Conservation (phyloP, 2,888 invertebrate species). For the Drosophila imparisetae region DNA sequence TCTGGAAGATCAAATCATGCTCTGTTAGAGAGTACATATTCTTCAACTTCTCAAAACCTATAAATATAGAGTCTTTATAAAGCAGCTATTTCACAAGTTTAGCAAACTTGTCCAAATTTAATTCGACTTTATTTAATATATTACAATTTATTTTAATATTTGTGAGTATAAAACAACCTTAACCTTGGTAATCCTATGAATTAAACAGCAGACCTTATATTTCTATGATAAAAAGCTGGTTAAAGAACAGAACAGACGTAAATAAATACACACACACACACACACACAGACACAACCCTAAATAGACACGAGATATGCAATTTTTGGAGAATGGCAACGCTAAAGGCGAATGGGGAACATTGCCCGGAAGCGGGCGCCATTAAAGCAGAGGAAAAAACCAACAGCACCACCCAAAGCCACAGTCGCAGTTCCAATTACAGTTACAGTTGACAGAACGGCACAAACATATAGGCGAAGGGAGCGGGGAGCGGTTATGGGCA, state of each 20-base stretch:
- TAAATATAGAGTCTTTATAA: not conserved
- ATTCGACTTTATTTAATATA: not conserved
- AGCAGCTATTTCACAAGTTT: not conserved
- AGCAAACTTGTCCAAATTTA: not conserved
- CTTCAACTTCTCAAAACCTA: not conserved
- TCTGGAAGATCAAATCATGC: not conserved
- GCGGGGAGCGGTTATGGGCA: not conserved
- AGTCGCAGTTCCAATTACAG: slow-evolving; percentile 75
- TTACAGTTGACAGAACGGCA: slow-evolving; percentile 49
- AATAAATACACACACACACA: not conserved
- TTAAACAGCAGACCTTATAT: not conserved
- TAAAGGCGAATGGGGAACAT: slow-evolving; percentile 28
- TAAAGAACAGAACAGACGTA: not conserved
- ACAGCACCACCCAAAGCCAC: slow-evolving; percentile 56
- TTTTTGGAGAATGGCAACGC: slow-evolving; percentile 22
- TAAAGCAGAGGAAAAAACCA: slow-evolving; percentile 49
- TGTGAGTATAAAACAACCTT: not conserved
- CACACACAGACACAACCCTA: not conserved
- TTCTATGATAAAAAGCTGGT: not conserved
- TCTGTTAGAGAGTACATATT: not conserved
- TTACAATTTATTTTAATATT: not conserved
- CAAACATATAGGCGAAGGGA: not conserved
- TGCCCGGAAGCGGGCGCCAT: slow-evolving; percentile 57
- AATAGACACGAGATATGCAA: slow-evolving; percentile 11
- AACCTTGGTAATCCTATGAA: not conserved